These are phyloP conservation scores for Troides helena DNA, from an alignment of 2,888 invertebrate species.

Conservation along the genomic window DNA sequence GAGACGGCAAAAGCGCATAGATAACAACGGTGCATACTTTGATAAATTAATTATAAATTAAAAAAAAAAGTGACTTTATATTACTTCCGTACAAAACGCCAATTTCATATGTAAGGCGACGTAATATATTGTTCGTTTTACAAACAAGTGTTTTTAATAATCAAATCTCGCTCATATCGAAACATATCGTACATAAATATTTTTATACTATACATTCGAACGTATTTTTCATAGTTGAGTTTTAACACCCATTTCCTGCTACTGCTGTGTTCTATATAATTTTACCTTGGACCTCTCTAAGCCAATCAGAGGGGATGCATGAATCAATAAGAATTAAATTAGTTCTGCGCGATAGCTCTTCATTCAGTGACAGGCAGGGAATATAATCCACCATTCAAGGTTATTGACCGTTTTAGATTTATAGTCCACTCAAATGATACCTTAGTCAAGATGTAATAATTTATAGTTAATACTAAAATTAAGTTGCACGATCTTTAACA, in stretches of 20 bases:
- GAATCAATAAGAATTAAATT: conserved; percentile 49
- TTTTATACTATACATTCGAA: neutral
- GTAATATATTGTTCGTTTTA: conserved; percentile 35
- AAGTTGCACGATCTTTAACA: too few species aligned
- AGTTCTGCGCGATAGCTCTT: conserved; percentile 29
- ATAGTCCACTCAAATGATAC: neutral
- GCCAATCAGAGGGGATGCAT: conserved; percentile 42
- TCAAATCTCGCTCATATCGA: conserved; percentile 27
- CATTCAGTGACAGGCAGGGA: neutral
- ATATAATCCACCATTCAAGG: conserved; percentile 6
- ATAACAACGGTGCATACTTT: too few species aligned
- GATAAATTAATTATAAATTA: too few species aligned
- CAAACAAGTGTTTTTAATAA: conserved; percentile 31
- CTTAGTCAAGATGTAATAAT: neutral
- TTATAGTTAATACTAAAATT: neutral
- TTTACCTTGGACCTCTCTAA: conserved; percentile 31
- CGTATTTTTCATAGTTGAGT: neutral
- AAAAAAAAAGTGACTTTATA: too few species aligned
- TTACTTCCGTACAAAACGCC: too few species aligned
- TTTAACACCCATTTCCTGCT: neutral
- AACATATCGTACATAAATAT: neutral
- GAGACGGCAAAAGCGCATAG: too few species aligned
- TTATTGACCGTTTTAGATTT: conserved; percentile 11
- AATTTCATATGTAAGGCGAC: too few species aligned
- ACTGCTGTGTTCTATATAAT: conserved; percentile 9